Percentiles rank a stretch among this genome's conserved stretches.
phyloP scores from a whole-genome alignment of 2,113 vertebrate genomes.

The Chaetops frenatus region DNA sequence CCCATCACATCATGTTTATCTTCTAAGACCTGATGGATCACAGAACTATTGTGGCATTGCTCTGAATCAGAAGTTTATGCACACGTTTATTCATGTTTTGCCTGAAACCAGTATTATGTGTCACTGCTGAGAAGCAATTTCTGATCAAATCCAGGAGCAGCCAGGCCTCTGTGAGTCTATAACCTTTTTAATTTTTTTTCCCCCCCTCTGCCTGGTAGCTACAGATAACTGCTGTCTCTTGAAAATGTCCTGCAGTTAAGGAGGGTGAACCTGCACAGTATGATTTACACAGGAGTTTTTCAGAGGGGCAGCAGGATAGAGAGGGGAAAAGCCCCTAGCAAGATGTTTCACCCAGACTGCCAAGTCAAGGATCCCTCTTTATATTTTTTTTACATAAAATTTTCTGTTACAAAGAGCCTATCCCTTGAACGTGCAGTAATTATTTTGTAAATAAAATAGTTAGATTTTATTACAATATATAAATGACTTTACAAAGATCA shows the following conservation, averaged over 20 bases:
- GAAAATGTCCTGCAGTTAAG: not conserved
- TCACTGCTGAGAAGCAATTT: not conserved
- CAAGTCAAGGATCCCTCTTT: not conserved
- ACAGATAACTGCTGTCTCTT: not conserved
- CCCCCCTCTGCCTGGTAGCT: not conserved
- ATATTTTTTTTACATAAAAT: not conserved
- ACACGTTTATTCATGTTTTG: not conserved
- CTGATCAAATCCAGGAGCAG: not conserved
- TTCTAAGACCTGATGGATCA: not conserved
- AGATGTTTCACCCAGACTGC: not conserved
- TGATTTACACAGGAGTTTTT: not conserved
- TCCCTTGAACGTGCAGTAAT: not conserved
- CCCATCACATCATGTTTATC: not conserved
- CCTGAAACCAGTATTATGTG: not conserved
- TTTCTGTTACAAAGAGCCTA: not conserved
- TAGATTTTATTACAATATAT: not conserved
- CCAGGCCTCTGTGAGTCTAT: not conserved
- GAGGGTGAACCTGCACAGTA: not conserved
- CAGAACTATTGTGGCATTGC: not conserved
- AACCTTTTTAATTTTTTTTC: accelerated
- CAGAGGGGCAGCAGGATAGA: not conserved
- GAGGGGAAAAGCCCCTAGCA: accelerated
- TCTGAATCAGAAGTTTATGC: not conserved
- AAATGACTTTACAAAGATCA: not conserved
- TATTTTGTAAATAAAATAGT: not conserved